Evolutionary conservation across 2,888 invertebrate species (phyloP).

Genomic region (Cheilosia scutellata): DNA sequence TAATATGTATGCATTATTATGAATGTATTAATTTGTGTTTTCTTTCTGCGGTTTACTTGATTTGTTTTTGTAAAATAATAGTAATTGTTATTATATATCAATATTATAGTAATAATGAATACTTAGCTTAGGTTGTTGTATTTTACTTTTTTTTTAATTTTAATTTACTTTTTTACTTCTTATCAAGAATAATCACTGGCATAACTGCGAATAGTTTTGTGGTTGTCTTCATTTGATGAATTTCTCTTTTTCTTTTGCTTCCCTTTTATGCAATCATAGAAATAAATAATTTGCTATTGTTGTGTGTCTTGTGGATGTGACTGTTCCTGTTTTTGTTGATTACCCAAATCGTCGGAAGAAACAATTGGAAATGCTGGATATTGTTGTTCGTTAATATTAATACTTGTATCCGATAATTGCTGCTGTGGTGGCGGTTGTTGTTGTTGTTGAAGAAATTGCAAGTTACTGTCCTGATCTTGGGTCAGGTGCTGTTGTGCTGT

Average conservation of each 20-base stretch:
- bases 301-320: slow-evolving; percentile 62
- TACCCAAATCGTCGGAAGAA: slow-evolving; percentile 52
- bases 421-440: slow-evolving; percentile 54
- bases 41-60: slow-evolving; percentile 36
- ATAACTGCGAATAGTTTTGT: slow-evolving; percentile 72
- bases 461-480: slow-evolving; percentile 54
- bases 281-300: slow-evolving; percentile 73
- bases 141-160: slow-evolving; percentile 39
- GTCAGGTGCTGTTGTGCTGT: slow-evolving; percentile 50
- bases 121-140: slow-evolving; percentile 68
- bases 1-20: slow-evolving; percentile 36
- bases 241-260: slow-evolving; percentile 42
- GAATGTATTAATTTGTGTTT: slow-evolving; percentile 36
- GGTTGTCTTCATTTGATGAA: slow-evolving; percentile 70
- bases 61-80: slow-evolving; percentile 44
- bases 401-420: slow-evolving; percentile 53
- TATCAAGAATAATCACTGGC: slow-evolving; percentile 75
- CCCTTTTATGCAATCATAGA: slow-evolving; percentile 57
- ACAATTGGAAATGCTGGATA: slow-evolving; percentile 59
- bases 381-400: slow-evolving; percentile 55
- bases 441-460: slow-evolving; percentile 45
- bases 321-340: slow-evolving; percentile 44
- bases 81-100: slow-evolving; percentile 60
- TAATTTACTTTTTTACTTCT: slow-evolving; percentile 63
- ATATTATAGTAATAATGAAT: slow-evolving; percentile 67